Evolutionary conservation across 1,140 invertebrate species (phyloP), one percentile per base, ranked within the genome.

Genomic region (Amyelois transitella): DNA sequence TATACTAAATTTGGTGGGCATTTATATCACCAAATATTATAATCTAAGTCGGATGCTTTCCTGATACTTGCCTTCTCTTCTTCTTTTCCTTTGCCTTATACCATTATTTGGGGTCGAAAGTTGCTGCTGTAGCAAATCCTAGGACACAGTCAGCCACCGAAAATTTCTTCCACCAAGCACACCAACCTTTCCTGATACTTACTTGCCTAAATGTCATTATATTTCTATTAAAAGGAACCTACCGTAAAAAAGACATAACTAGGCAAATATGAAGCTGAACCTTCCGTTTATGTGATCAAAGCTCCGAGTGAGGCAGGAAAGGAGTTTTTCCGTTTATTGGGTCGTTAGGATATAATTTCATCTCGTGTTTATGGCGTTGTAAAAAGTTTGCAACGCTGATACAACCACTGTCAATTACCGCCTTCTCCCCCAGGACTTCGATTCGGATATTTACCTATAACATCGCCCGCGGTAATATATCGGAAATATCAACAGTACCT

Each of bases 331-430:
- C 71, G 69, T 81, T 81, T 81, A 81, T 81, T 79, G 74, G 72
- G 69, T 73, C 77, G 80, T 83, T 79, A 81, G 72, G 80, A 81
- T 83, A 83, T 83, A 81, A 83, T 83, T 83, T 83, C 77, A 80
- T 81, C 77, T 78, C 70, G 72, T 80, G 77, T 83, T 83, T 83
- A 83, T 78, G 76, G 62, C 66, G 71, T 56, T 58, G 66, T 78
- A 81, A 82, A 80, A 79, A 78, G 67, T 81, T 79, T 80, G 67
- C 70, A 79, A 66, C 79, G 70, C 72, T 75, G 69, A 78, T 79
- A 81, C 69, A 75, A 74, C 71, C 68, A 77, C 75, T 76, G 78
- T 77, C 81, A 80, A 79, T 79, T 81, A 81, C 74, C 55, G 51
- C 43, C 38, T 25, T 62, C 68, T 51, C 58, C 51, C 10, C 51